phyloP scores from a whole-genome alignment of 1,140 invertebrate genomes.

The Drosophila bifasciata region DNA sequence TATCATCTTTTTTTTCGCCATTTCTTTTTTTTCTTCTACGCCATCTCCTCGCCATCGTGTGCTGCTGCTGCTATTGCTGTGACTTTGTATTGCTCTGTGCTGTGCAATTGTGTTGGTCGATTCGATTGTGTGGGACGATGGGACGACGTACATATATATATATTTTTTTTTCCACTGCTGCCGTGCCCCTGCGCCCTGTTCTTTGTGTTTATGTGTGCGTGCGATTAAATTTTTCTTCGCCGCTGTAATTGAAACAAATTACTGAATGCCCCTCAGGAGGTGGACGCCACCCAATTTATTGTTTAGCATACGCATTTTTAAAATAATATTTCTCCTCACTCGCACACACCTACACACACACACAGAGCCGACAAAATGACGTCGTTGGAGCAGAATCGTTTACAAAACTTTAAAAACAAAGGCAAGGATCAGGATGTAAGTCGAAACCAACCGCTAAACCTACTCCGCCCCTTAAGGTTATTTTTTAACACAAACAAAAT shows the following conservation, averaged over 20 bases:
- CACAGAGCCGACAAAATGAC: slow-evolving; percentile 61
- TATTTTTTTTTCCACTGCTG: slow-evolving; percentile 46
- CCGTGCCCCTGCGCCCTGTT: slow-evolving; percentile 14
- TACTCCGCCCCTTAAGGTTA: neutral
- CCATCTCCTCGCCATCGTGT: slow-evolving; percentile 48
- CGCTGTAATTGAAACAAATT: slow-evolving; percentile 60
- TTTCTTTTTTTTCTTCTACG: slow-evolving; percentile 72
- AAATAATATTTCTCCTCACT: slow-evolving; percentile 5
- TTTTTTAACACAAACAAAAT: neutral
- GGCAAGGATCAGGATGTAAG: slow-evolving; percentile 98
- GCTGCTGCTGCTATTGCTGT: slow-evolving; percentile 29
- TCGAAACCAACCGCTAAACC: slow-evolving; percentile 54
- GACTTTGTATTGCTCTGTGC: slow-evolving; percentile 49
- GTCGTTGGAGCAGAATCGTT: slow-evolving; percentile 86
- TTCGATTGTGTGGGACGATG: slow-evolving; percentile 2
- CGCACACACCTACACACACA: slow-evolving; percentile 28
- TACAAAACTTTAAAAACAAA: slow-evolving; percentile 98
- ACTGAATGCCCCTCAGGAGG: slow-evolving; percentile 31
- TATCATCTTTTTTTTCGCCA: slow-evolving; percentile 59
- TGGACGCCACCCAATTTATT: slow-evolving; percentile 40
- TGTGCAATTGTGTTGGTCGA: slow-evolving; percentile 65
- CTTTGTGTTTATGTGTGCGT: slow-evolving; percentile 34
- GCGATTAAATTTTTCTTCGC: slow-evolving; percentile 47
- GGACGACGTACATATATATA: slow-evolving; percentile 32
- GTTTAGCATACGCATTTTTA: slow-evolving; percentile 27